Evolutionary conservation across 2,797 vertebrate species (phyloP).

Genomic region (Anabas testudineus): DNA sequence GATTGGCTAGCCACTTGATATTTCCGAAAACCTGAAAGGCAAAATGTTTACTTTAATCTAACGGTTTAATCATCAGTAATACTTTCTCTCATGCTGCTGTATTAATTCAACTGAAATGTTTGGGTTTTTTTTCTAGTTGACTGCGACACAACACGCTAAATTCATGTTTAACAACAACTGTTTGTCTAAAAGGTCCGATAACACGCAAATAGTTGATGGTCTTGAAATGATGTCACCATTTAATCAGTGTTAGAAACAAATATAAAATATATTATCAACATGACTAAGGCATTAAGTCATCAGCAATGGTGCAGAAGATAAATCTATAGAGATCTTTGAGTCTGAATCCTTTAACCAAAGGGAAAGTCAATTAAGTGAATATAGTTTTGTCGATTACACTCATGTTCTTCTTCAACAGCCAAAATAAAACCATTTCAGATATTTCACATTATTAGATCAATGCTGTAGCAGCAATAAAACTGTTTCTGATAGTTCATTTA

Average conservation of each 20-base stretch:
- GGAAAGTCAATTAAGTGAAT: not conserved
- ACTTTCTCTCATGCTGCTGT: constrained; percentile 4
- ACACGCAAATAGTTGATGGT: not conserved
- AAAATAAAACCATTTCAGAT: not conserved
- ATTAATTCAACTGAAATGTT: not conserved
- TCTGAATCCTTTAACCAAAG: too few relatives aligned
- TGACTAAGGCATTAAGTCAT: not conserved
- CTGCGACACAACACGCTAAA: not conserved
- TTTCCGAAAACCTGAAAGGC: constrained; percentile 32
- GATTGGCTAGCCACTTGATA: constrained; percentile 33
- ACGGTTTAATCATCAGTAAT: constrained; percentile 16
- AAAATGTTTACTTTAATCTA: constrained; percentile 12
- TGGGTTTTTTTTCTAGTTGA: not conserved
- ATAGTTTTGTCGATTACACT: not conserved
- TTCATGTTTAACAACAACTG: not conserved
- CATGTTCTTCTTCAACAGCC: not conserved
- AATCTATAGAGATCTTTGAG: not conserved
- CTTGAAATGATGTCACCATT: not conserved
- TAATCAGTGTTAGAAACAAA: too few relatives aligned
- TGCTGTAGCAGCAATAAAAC: not conserved
- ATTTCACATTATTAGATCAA: not conserved
- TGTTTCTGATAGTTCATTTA: not conserved
- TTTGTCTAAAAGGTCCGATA: constrained; percentile 5
- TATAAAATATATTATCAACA: too few relatives aligned
- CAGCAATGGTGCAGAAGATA: not conserved